Conservation (phyloP, 2,113 vertebrate species). For the Barbus barbus region DNA sequence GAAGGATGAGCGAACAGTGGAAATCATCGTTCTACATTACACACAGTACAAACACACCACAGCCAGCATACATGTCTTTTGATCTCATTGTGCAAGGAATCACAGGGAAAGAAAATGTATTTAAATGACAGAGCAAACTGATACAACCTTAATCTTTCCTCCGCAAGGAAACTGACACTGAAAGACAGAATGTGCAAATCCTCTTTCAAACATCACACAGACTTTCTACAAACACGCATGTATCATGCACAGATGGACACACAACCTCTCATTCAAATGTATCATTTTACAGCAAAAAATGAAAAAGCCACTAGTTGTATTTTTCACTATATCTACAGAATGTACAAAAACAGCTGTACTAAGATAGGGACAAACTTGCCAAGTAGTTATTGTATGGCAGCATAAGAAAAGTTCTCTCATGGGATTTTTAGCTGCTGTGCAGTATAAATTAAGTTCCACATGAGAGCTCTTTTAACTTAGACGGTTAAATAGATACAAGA, state of each 20-base stretch:
- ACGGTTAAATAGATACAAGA: neutral
- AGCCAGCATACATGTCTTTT: neutral
- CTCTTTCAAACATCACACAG: neutral
- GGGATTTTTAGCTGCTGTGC: neutral
- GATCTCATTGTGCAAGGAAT: neutral
- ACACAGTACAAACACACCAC: neutral
- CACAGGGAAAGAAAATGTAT: neutral
- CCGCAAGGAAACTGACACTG: neutral
- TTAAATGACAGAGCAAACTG: neutral
- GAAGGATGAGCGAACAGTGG: neutral
- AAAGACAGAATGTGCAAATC: neutral
- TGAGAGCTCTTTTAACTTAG: neutral
- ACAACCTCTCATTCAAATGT: neutral
- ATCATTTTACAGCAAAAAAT: neutral
- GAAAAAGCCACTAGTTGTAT: neutral
- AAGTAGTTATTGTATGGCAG: neutral
- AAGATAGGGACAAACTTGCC: neutral
- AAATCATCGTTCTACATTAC: constrained; percentile 6
- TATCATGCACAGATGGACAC: neutral
- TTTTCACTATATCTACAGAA: neutral
- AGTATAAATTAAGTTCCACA: neutral
- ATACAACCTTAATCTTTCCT: neutral
- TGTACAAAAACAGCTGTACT: neutral
- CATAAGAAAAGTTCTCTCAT: neutral
- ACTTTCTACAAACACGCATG: neutral